Evolutionary conservation across 1,140 invertebrate species (phyloP).

Genomic region (Pseudomyrmex sp.): DNA sequence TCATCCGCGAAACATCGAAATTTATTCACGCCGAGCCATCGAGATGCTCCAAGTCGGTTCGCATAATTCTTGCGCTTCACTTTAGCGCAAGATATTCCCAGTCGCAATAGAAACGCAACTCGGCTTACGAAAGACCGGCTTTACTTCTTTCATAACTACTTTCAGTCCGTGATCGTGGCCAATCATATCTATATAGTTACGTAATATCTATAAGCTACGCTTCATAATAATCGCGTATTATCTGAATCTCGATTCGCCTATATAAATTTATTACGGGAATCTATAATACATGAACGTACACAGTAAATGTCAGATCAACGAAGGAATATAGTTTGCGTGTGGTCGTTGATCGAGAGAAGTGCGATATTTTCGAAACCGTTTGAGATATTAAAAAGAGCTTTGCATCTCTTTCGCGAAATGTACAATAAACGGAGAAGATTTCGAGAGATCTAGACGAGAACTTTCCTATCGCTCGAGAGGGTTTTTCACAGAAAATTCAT

Average conservation of each 20-base stretch:
- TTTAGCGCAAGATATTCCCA: slow-evolving; percentile 49
- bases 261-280: too few relatives aligned
- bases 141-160: slow-evolving; percentile 37
- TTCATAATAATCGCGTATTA: too few relatives aligned
- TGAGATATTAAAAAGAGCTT: background rate
- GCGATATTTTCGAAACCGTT: background rate
- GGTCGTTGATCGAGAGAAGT: background rate
- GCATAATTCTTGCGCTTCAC: slow-evolving; percentile 41
- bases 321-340: slow-evolving; percentile 5
- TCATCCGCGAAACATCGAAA: slow-evolving; percentile 42
- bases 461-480: slow-evolving; percentile 8
- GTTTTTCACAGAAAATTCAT: slow-evolving; percentile 13
- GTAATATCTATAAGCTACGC: too few relatives aligned
- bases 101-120: slow-evolving; percentile 19
- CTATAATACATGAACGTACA: background rate
- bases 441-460: slow-evolving; percentile 15
- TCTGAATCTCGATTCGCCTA: too few relatives aligned
- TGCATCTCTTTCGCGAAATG: background rate
- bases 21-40: slow-evolving; percentile 49
- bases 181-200: background rate
- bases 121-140: background rate
- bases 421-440: background rate
- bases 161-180: slow-evolving; percentile 29
- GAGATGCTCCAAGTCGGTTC: slow-evolving; percentile 36
- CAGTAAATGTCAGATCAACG: slow-evolving; percentile 1